Conservation (phyloP, 2,888 invertebrate species). For the Sesia bembeciformis region DNA sequence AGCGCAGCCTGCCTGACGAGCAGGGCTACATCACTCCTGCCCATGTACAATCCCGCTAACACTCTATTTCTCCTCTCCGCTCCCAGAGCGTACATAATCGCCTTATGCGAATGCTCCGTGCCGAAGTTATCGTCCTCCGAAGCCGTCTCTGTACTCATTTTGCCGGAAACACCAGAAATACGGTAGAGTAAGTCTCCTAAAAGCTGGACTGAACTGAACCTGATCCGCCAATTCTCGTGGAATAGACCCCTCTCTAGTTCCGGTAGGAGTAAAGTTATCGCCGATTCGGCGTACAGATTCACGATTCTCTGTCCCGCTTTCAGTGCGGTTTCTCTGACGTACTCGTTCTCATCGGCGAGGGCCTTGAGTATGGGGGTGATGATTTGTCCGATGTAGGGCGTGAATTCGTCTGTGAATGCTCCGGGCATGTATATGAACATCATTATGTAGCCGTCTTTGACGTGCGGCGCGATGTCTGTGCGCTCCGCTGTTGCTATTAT, state of each 20-base stretch:
- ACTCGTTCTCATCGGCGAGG: slow-evolving; percentile 98
- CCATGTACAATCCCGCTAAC: slow-evolving; percentile 96
- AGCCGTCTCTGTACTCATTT: slow-evolving; percentile 99
- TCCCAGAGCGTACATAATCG: slow-evolving; percentile 92
- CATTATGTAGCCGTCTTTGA: slow-evolving; percentile 99
- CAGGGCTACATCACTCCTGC: slow-evolving; percentile 95
- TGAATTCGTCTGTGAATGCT: slow-evolving; percentile 96
- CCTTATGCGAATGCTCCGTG: slow-evolving; percentile 94
- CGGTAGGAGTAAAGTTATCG: slow-evolving; percentile 92
- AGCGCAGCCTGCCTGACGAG: slow-evolving; percentile 98
- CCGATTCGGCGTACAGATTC: slow-evolving; percentile 95
- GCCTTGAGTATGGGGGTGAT: slow-evolving; percentile 98
- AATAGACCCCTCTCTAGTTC: slow-evolving; percentile 95
- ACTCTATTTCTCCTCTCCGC: slow-evolving; percentile 93
- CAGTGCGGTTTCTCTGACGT: slow-evolving; percentile 96
- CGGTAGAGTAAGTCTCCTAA: slow-evolving; percentile 96
- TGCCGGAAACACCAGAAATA: slow-evolving; percentile 97
- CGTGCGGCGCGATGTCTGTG: slow-evolving; percentile 94
- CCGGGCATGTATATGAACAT: slow-evolving; percentile 99
- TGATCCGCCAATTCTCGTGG: slow-evolving; percentile 98
- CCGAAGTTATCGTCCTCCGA: slow-evolving; percentile 99
- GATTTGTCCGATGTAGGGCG: slow-evolving; percentile 96
- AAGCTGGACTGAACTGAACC: slow-evolving; percentile 94
- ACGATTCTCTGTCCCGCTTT: slow-evolving; percentile 98
- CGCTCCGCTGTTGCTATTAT: slow-evolving; percentile 95